Base-by-base conservation (phyloP, 2,888 invertebrate genomes). In the Bedellia somnulentella region DNA sequence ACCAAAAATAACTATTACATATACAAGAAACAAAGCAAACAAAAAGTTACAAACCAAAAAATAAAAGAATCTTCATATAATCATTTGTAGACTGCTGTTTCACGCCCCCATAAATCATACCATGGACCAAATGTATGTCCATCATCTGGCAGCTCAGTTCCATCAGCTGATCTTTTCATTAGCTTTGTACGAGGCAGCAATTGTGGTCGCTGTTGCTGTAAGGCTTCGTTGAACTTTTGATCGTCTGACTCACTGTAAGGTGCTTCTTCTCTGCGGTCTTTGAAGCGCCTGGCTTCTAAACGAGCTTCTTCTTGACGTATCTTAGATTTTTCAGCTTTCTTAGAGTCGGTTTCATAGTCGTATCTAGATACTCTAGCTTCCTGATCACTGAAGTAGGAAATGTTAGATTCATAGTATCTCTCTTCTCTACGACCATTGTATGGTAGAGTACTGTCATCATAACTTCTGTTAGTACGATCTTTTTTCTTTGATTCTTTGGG, bases 91-190 rank as follows among this genome's bases (percentile, higher is more conserved):
- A 84, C 81, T 16, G 84, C 83, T 24, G 83, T 78, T 58, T 88
- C 87, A 33, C 83, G 78, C 16, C 85, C 90, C 91, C 91, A 92
- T 37, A 91, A 78, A 62, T 92, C 91, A 51, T 90, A 91, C 91
- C 91, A 91, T 0, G 91, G 90, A 1, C 91, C 91, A 53, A 89
- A 91, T 41, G 84, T 85, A 48, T 87, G 88, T 6, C 81, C 82
- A 33, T 80, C 80, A 46, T 79, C 78, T 29, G 73, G 73, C 36
- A 78, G 58, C 41, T 79, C 79, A 33, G 49, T 57, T 34, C 59
- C 62, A 35, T 76, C 76, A 11, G 54, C 56, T 26, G 80, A 58
- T 40, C 80, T 78, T 47, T 86, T 83, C 29, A 84, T 59, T 27
- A 86, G 58, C 51, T 87, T 87, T 2, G 87, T 87, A 33, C 87